These are phyloP conservation scores for Nemoura dubitans DNA, from an alignment of 2,888 invertebrate genomes.

Conservation along the genomic window DNA sequence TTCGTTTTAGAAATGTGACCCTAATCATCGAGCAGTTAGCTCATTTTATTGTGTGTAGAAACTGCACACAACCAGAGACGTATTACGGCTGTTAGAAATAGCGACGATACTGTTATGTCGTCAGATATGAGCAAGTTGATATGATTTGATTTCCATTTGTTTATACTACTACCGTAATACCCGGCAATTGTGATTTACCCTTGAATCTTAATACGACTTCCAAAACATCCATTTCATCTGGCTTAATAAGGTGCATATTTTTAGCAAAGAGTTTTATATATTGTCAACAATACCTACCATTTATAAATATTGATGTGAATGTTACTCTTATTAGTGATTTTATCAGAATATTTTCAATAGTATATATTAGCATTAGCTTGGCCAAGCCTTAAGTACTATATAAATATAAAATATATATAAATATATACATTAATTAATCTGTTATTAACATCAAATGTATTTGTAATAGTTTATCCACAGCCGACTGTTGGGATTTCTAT, in stretches of 20 bases:
- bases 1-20: neutral
- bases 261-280: constrained; percentile 8
- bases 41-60: neutral
- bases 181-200: neutral
- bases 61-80: neutral
- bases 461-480: constrained; percentile 3
- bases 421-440: neutral
- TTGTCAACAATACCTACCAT: neutral
- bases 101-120: neutral
- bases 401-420: neutral
- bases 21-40: neutral
- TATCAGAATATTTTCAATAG: neutral
- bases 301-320: neutral
- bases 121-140: neutral
- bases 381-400: constrained; percentile 21
- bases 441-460: constrained; percentile 18
- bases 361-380: neutral
- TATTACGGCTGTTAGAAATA: neutral
- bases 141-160: neutral
- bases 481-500: neutral
- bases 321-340: neutral
- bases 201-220: constrained; percentile 7
- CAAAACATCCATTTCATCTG: neutral
- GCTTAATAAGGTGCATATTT: neutral
- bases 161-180: neutral